Conservation (phyloP, 2,113 vertebrate species). For the Neoarius graeffei region DNA sequence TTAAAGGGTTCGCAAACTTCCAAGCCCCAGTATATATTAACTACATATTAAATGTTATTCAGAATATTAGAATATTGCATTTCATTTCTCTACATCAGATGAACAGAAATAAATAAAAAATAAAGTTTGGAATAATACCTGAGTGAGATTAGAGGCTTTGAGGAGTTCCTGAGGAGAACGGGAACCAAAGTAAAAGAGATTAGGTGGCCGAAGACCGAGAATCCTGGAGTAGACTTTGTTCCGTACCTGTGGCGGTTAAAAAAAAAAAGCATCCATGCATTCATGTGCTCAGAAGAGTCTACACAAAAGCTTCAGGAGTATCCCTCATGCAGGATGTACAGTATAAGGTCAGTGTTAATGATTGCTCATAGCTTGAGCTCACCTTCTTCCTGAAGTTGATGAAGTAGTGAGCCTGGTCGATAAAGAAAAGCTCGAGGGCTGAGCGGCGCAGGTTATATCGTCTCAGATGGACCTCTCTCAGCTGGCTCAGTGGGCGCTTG, state of each 20-base stretch:
- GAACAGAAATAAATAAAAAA: background rate
- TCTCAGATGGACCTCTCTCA: slow-evolving; percentile 91
- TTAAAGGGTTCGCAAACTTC: no score
- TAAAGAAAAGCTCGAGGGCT: slow-evolving; percentile 95
- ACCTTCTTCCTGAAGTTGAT: slow-evolving; percentile 95
- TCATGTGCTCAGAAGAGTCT: background rate
- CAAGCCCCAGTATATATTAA: background rate
- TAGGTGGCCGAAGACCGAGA: slow-evolving; percentile 83
- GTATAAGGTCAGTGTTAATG: background rate
- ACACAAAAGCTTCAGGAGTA: background rate
- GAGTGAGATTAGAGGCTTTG: slow-evolving; percentile 91
- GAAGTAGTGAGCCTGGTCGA: slow-evolving; percentile 96
- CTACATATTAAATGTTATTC: background rate
- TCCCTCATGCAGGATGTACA: background rate
- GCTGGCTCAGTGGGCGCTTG: slow-evolving; percentile 88
- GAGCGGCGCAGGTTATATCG: slow-evolving; percentile 96
- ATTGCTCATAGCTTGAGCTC: background rate
- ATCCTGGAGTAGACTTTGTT: slow-evolving; percentile 94
- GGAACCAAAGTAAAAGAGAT: slow-evolving; percentile 86
- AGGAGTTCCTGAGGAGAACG: slow-evolving; percentile 94
- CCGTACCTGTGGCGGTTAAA: slow-evolving; percentile 74
- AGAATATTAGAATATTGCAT: background rate
- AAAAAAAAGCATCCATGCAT: background rate
- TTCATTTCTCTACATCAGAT: background rate
- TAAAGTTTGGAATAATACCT: slow-evolving; percentile 71